A percentile compares a stretch with the other conserved stretches of the same genome.
phyloP scores from a whole-genome alignment of 2,888 invertebrate genomes.

The Lochmaea capreae region DNA sequence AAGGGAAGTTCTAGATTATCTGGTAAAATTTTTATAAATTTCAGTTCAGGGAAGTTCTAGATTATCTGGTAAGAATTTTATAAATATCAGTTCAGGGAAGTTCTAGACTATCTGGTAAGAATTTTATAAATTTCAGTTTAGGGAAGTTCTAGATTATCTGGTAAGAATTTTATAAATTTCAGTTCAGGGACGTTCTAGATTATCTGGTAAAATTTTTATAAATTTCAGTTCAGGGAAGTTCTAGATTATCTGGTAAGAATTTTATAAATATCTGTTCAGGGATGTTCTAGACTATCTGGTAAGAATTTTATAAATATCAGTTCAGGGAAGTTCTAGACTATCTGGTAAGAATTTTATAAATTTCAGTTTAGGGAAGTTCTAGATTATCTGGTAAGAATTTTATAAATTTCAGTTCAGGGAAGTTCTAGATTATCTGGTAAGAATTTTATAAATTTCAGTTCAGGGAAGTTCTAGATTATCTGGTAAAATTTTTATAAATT shows the following conservation, averaged over 20 bases:
- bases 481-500: constrained; percentile 69
- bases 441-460: too few relatives aligned
- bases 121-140: too few relatives aligned
- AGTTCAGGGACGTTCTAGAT: too few relatives aligned
- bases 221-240: too few relatives aligned
- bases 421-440: constrained; percentile 91
- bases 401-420: too few relatives aligned
- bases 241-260: constrained; percentile 85
- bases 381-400: constrained; percentile 82
- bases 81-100: too few relatives aligned
- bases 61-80: constrained; percentile 78
- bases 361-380: too few relatives aligned
- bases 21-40: constrained; percentile 69
- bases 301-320: constrained; percentile 44
- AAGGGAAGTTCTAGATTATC: constrained; percentile 95
- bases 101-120: constrained; percentile 87
- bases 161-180: constrained; percentile 65
- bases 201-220: constrained; percentile 77
- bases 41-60: too few relatives aligned
- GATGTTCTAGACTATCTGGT: constrained; percentile 94
- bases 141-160: constrained; percentile 94
- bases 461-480: constrained; percentile 95
- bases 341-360: constrained; percentile 75
- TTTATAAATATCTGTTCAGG: too few relatives aligned
- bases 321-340: constrained; percentile 91